Conservation (phyloP, 2,888 invertebrate species). For the Drosophila affinis region DNA sequence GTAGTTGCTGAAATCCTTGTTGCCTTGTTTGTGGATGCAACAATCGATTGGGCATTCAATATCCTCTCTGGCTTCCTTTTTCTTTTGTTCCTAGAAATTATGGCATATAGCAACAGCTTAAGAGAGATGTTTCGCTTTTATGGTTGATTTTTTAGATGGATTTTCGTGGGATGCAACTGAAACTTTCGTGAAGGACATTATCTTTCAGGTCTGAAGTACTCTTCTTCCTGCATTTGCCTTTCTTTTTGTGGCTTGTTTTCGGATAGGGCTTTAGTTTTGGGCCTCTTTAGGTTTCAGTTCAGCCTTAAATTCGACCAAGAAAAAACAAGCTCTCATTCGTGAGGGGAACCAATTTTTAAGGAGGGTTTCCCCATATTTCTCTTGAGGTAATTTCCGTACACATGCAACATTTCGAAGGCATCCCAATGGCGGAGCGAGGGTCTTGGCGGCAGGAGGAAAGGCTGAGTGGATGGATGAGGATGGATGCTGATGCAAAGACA, state of each 20-base stretch:
- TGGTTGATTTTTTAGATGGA: background rate
- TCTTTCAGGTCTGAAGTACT: background rate
- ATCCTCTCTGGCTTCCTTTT: no score
- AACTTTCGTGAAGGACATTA: background rate
- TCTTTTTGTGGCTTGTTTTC: background rate
- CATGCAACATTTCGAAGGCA: background rate
- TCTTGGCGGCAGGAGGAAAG: background rate
- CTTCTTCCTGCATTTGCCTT: background rate
- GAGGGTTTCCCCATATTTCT: background rate
- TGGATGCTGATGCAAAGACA: slow-evolving; percentile 12
- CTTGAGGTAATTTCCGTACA: background rate
- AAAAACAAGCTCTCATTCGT: no score
- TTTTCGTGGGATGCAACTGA: background rate
- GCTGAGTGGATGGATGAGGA: slow-evolving; percentile 13
- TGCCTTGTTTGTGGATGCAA: background rate
- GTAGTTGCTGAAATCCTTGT: background rate
- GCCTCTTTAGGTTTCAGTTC: background rate
- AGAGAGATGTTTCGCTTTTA: background rate
- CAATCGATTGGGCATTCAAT: background rate
- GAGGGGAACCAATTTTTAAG: no score
- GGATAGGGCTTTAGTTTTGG: background rate
- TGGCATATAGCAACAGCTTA: no score
- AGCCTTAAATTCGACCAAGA: no score
- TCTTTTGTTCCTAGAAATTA: no score
- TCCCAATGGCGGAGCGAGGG: background rate